Percentiles rank a stretch among this genome's conserved stretches.
phyloP scores from a whole-genome alignment of 2,113 vertebrate species.

The Phalacrocorax brasilianus region DNA sequence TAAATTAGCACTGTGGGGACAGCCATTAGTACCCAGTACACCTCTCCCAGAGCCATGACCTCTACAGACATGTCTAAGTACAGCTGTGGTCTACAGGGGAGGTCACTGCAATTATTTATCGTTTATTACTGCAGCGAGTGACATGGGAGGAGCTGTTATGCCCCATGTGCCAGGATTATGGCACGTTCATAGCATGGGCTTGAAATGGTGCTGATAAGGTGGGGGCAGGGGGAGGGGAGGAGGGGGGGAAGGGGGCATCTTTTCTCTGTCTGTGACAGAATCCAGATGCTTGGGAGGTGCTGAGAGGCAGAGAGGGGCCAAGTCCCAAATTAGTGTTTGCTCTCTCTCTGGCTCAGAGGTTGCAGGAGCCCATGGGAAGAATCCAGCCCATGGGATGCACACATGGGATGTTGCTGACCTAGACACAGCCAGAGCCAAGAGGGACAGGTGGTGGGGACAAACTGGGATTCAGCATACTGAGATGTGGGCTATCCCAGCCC shows the following conservation, averaged over 20 bases:
- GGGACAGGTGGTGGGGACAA: rapidly evolving
- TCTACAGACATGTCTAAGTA: not conserved
- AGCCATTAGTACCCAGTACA: not conserved
- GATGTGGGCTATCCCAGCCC: not conserved
- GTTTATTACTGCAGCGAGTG: not conserved
- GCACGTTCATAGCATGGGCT: not conserved
- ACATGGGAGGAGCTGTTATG: not conserved
- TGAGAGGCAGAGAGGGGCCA: not conserved
- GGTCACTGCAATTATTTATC: not conserved
- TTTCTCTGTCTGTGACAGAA: not conserved
- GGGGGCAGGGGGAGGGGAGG: too few relatives aligned
- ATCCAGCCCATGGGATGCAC: not conserved
- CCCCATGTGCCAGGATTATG: not conserved
- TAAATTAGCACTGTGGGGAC: not conserved
- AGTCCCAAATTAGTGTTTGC: rapidly evolving
- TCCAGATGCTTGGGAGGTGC: not conserved
- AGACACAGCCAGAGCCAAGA: rapidly evolving
- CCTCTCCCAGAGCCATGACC: not conserved
- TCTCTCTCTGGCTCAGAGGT: not conserved
- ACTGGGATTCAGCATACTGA: not conserved
- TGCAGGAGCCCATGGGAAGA: not conserved
- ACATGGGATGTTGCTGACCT: not conserved
- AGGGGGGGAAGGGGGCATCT: not conserved
- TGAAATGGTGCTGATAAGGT: not conserved
- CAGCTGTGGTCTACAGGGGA: not conserved